Percentiles rank a stretch among this genome's conserved stretches.
phyloP scores from a whole-genome alignment of 2,113 vertebrate genomes.

The Caloenas nicobarica region DNA sequence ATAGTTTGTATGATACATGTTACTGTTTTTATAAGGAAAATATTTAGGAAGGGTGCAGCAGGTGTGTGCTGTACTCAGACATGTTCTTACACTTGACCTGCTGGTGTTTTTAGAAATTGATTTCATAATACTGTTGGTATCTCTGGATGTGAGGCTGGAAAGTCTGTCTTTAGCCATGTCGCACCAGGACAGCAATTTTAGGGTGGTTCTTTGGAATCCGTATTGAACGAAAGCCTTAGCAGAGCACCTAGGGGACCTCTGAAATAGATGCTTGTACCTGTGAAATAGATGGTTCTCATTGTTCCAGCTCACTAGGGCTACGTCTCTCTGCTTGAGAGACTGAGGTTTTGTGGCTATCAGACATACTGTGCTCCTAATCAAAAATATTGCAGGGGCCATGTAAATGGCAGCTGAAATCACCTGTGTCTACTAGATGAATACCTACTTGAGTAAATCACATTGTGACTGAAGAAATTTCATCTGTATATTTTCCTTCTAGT shows the following conservation, averaged over 20 bases:
- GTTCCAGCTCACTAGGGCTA: not conserved
- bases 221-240: not conserved
- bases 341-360: not conserved
- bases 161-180: not conserved
- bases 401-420: not conserved
- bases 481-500: not conserved
- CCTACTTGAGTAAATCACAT: not conserved
- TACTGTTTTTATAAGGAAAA: not conserved
- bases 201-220: not conserved
- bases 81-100: not conserved
- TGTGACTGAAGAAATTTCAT: not conserved
- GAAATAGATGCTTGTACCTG: not conserved
- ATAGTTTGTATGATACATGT: rapidly evolving
- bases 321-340: not conserved
- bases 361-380: not conserved
- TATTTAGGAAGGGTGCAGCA: not conserved
- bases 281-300: not conserved
- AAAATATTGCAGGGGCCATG: not conserved
- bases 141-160: not conserved
- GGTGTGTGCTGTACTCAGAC: not conserved
- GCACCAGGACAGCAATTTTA: not conserved
- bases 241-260: not conserved
- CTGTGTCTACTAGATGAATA: rapidly evolving
- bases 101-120: not conserved
- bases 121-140: not conserved